Evolutionary conservation across 1,140 invertebrate genomes (phyloP).

Genomic region (Leptinotarsa texana): DNA sequence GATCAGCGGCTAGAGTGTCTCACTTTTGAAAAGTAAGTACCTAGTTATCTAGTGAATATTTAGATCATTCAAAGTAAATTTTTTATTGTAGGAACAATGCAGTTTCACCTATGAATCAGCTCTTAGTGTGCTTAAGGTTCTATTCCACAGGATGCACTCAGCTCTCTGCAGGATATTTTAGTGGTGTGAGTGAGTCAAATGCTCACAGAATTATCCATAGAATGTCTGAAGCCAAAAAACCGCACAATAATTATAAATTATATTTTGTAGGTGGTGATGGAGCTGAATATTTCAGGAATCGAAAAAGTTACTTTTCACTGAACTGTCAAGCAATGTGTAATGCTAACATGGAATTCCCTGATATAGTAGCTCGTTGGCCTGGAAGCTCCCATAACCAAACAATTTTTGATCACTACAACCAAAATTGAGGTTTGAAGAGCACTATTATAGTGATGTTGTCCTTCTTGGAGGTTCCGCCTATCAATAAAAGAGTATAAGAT

Average conservation of each 20-base stretch:
- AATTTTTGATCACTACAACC: conserved; percentile 42
- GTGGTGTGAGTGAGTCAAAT: conserved; percentile 24
- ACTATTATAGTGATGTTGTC: neutral
- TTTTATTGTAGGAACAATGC: too few species aligned
- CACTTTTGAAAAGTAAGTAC: too few species aligned
- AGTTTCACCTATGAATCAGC: neutral
- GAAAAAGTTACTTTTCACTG: conserved; percentile 53
- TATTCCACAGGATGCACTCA: conserved; percentile 26
- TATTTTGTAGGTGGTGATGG: conserved; percentile 23
- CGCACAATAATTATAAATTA: too few species aligned
- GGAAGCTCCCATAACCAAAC: conserved; percentile 50
- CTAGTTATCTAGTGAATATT: too few species aligned
- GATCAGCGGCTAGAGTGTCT: too few species aligned
- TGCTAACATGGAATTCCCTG: conserved; percentile 39
- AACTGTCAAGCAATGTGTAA: conserved; percentile 52
- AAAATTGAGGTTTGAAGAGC: neutral
- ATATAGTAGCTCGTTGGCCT: conserved; percentile 52
- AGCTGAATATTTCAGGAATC: conserved; percentile 52
- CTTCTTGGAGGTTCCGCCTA: neutral
- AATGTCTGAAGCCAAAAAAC: conserved; percentile 5
- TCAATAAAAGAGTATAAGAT: neutral
- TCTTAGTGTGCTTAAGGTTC: conserved; percentile 20
- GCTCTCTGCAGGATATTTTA: conserved; percentile 23
- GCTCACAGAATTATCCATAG: conserved; percentile 22
- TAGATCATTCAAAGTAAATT: too few species aligned